Evolutionary conservation across 2,888 invertebrate genomes (phyloP), one percentile per base, ranked within the genome.

Genomic region (Trichacis sp.): DNA sequence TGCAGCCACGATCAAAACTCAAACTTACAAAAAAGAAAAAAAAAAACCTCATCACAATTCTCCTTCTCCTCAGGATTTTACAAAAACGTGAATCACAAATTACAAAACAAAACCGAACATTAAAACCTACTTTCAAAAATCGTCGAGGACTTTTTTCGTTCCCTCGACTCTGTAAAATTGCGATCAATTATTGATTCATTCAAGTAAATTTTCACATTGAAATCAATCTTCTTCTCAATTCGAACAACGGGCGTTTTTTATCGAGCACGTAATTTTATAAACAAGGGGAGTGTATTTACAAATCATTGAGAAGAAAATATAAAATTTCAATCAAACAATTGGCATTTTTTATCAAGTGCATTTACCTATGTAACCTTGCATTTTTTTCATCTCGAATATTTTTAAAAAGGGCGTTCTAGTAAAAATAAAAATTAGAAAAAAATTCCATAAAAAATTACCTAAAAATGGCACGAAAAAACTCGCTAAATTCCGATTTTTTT

Each of bases 1-100:
- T 18, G 43, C 43, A 64, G 58, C 57, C 63, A 64, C 63, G 55
- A 57, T 64, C n/a, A n/a, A n/a, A n/a, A n/a, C n/a, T n/a, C n/a
- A n/a, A n/a, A n/a, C n/a, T n/a, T n/a, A n/a, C n/a, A n/a, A n/a
- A n/a, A n/a, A n/a, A n/a, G n/a, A n/a, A n/a, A n/a, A n/a, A n/a
- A n/a, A n/a, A n/a, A n/a, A n/a, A n/a, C n/a, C n/a, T n/a, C n/a
- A 40, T 40, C 8, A 24, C 24, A 24, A 3, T 24, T 24, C n/a
- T n/a, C n/a, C n/a, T 24, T 24, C 24, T 24, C 24, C 24, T 3
- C 3, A 8, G 24, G 24, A 8, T 33, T 6, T 11, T 6, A 33
- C 2, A n/a, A 33, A 33, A 33, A 33, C 33, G 33, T 33, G 4
- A 33, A 33, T 33, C 9, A 33, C 33, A 33, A 6, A 33, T 33